These are phyloP conservation scores for Neodon shergylaensis DNA, from an alignment of 2,113 vertebrate species.

Conservation along the genomic window DNA sequence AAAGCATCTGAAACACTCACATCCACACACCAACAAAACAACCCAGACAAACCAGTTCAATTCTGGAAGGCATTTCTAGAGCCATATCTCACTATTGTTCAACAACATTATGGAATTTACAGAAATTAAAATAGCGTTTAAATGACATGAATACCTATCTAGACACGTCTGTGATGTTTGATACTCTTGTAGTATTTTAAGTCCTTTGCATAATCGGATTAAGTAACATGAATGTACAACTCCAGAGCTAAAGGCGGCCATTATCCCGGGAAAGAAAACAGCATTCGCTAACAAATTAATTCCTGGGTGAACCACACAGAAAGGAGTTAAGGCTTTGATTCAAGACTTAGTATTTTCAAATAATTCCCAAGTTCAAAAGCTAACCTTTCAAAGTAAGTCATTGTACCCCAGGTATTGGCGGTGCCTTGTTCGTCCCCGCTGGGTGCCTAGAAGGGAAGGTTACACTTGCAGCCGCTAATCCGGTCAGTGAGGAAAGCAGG, in stretches of 20 bases:
- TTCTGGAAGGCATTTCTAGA: not conserved
- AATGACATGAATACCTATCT: constrained; percentile 20
- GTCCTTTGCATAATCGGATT: constrained; percentile 35
- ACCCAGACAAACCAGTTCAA: not conserved
- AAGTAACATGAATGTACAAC: not conserved
- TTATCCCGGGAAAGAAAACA: not conserved
- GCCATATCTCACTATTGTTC: not conserved
- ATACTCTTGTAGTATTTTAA: constrained; percentile 58
- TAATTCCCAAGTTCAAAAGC: not conserved
- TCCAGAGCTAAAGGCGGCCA: constrained; percentile 1
- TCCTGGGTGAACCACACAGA: constrained; percentile 20
- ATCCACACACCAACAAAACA: not conserved
- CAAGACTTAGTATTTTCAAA: constrained; percentile 35
- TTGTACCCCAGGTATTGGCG: not conserved
- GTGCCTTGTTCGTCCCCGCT: not conserved
- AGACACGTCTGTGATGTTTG: not conserved
- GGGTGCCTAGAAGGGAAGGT: fast-evolving
- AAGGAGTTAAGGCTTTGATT: constrained; percentile 25
- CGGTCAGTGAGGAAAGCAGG: not conserved
- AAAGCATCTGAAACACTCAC: not conserved
- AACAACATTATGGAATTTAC: constrained; percentile 36
- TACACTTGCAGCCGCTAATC: not conserved
- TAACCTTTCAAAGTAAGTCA: not conserved
- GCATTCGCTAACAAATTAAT: constrained; percentile 36
- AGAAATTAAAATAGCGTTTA: constrained; percentile 56